Conservation (phyloP, 2,113 vertebrate species). For the Penelope pileata region DNA sequence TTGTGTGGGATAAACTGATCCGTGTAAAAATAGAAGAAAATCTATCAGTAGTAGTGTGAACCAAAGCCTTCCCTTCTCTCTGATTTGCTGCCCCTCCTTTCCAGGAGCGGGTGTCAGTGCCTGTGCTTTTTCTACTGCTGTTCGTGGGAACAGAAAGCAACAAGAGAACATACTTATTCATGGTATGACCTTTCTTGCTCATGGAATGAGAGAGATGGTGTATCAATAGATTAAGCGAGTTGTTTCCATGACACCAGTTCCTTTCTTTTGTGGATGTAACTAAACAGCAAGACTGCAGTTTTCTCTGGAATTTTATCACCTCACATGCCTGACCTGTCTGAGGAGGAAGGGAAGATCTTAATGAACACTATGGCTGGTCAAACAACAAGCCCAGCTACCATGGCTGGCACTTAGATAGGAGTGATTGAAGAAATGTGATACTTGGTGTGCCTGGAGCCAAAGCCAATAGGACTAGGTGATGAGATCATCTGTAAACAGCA, state of each 20-base stretch:
- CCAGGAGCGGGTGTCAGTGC: background rate
- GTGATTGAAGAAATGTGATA: accelerated
- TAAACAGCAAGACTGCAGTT: background rate
- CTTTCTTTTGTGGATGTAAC: background rate
- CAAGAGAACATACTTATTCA: background rate
- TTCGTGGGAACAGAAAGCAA: background rate
- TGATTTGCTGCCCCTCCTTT: background rate
- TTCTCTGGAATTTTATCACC: accelerated
- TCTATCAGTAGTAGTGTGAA: background rate
- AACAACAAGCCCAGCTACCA: background rate
- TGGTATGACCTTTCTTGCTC: background rate
- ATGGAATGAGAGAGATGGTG: background rate
- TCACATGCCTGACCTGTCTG: background rate
- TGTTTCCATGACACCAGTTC: background rate
- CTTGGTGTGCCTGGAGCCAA: background rate
- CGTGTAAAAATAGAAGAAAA: background rate
- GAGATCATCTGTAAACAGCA: background rate
- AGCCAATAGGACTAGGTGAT: background rate
- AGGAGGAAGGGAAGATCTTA: background rate
- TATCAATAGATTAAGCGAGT: background rate
- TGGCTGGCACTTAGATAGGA: background rate
- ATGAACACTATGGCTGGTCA: background rate
- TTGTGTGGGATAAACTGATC: background rate
- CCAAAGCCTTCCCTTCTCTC: background rate
- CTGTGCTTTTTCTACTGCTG: background rate